Evolutionary conservation across 2,113 vertebrate genomes (phyloP), one percentile per base, ranked within the genome.

Genomic region (Takifugu bimaculatus): DNA sequence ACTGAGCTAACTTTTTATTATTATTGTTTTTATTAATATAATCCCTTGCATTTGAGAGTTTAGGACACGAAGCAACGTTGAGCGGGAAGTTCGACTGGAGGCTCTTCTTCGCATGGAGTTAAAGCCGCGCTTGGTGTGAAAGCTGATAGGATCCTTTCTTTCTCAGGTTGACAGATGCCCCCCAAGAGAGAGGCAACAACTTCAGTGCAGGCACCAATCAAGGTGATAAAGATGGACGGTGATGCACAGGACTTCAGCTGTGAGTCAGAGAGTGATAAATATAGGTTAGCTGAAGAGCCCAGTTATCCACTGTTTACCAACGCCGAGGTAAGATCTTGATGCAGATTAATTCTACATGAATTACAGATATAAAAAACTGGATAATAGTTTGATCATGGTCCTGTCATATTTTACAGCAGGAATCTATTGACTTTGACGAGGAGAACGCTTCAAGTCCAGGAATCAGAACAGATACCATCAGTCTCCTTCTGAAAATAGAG

Each of bases 401-500:
- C 63, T 9, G 10, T 70, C 26, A 71, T 39, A 2, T 57, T 62
- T 63, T 15, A 20, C 77, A 87, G 84, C 73, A 60, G 54, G 86
- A 85, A 32, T 47, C 12, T 5, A 70, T 81, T 74, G 83, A 84
- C 5, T 82, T 77, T 69, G 88, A 88, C 48, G 83, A 85, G 20
- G 87, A 89, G 63, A 73, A 76, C 13, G 28, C 68, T 47, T 27
- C 57, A 4, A 86, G 84, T 58, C 74, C 77, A 26, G 87, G 78
- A 54, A 79, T 89, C 67, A 87, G 87, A 71, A 90, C 88, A 10
- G 87, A 89, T 81, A 88, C 88, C 52, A 80, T 89, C 85, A 90
- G 75, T 26, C 86, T 90, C 27, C 82, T 90, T 39, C 89, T 89
- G 87, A 90, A 90, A 75, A 88, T 90, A 69, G 87, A 90, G 58